Evolutionary conservation across 1,140 invertebrate genomes (phyloP), one percentile per base, ranked within the genome.

Genomic region (Sminthurinus signatus): DNA sequence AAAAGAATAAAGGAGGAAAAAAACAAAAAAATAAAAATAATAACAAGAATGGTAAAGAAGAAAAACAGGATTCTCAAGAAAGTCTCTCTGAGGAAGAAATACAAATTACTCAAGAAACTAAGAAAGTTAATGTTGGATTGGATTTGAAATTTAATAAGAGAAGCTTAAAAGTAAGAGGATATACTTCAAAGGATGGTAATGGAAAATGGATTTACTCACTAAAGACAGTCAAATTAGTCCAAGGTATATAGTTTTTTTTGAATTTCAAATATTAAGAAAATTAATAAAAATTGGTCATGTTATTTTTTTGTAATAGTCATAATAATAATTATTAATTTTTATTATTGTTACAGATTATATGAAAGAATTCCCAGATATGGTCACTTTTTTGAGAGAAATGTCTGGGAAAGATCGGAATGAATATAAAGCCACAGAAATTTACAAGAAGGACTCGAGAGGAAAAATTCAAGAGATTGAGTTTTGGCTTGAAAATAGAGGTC

Each of bases 111-210:
- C 75, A 78, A 65, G 72, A 75, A 5, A 75, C 76, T n/a, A 87
- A 85, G 74, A 71, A 65, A 32, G 74, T 86, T 25, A 96, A 97
- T 74, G 82, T 97, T 29, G 95, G 94, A 0, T 79, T 98, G 14
- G 91, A 94, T 76, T 79, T 98, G 1, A 98, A 97, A 75, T 92
- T 88, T 72, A 91, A 87, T 56, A 93, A 89, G 75, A 86, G 76
- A 39, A 85, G 84, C 68, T 77, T 82, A 75, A 83, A 88, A 78
- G 86, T 87, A 73, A 73, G 70, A 28, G 92, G 91, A 12, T 96
- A 87, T 74, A 93, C 92, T 0, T 86, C 80, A 55, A 88, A 85
- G 73, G 74, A 80, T 0, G 67, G 82, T 17, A 82, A 82, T 66
- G 66, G 64, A 23, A 75, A 81, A 25, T 96, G 93, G 93, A 75